Percentiles rank a stretch among this genome's conserved stretches.
phyloP scores from a whole-genome alignment of 2,888 invertebrate species.

The Cylindroiulus punctatus region DNA sequence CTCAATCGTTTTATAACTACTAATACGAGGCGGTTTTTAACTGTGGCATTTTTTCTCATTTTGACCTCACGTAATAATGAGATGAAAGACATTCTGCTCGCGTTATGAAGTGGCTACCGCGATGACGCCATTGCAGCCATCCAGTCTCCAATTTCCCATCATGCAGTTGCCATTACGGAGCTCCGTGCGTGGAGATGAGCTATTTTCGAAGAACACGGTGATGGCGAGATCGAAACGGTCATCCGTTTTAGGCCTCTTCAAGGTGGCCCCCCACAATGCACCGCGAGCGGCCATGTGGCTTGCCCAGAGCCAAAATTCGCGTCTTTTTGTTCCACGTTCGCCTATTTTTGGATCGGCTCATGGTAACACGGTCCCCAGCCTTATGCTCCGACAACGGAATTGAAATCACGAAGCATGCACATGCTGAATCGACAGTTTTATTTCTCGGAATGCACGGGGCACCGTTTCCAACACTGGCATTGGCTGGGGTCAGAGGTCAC shows the following conservation, averaged over 20 bases:
- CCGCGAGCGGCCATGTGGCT: background rate
- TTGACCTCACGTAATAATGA: background rate
- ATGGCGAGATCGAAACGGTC: background rate
- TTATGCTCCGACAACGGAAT: background rate
- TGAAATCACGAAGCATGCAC: background rate
- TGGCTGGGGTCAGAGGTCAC: too few species aligned
- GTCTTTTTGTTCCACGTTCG: background rate
- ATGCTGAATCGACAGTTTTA: too few species aligned
- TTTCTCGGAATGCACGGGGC: too few species aligned
- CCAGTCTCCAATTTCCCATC: background rate
- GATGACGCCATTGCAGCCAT: background rate
- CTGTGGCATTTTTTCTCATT: too few species aligned
- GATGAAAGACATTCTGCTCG: background rate
- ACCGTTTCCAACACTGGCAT: too few species aligned
- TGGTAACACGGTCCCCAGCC: conserved; percentile 9
- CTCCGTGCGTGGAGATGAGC: background rate
- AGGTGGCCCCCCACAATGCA: conserved; percentile 16
- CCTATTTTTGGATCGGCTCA: background rate
- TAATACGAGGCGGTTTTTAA: too few species aligned
- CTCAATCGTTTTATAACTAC: too few species aligned
- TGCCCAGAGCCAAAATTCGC: background rate
- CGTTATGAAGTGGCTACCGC: background rate
- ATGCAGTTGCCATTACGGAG: background rate
- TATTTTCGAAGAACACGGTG: background rate
- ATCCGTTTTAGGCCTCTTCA: background rate